Evolutionary conservation across 2,113 vertebrate genomes (phyloP).

Genomic region (Holacanthus passer): DNA sequence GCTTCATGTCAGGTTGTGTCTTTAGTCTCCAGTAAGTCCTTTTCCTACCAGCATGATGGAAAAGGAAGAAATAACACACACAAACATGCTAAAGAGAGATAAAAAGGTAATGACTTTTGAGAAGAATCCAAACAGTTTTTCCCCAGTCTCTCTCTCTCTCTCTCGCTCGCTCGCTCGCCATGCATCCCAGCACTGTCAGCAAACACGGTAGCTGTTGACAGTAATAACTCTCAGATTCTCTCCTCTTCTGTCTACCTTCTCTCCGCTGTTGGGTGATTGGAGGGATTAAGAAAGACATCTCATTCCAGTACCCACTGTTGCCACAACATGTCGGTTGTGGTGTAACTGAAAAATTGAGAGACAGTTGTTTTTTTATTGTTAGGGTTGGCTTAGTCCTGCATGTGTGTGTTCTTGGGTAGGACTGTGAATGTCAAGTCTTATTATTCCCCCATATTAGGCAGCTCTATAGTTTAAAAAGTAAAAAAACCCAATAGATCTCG

Average conservation of each 20-base stretch:
- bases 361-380: not conserved
- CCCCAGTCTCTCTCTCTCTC: not conserved
- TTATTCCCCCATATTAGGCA: not conserved
- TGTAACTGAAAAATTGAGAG: not conserved
- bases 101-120: not conserved
- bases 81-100: not conserved
- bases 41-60: not conserved
- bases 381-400: not conserved
- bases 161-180: conserved; percentile 7
- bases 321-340: conserved; percentile 17
- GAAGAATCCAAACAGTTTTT: not conserved
- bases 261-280: not conserved
- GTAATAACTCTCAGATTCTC: conserved; percentile 37
- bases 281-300: not conserved
- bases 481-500: not conserved
- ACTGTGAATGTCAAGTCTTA: not conserved
- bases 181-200: conserved; percentile 19
- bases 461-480: not conserved
- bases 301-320: not conserved
- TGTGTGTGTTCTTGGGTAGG: not conserved
- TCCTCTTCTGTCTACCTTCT: conserved; percentile 8
- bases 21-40: not conserved
- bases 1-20: not conserved
- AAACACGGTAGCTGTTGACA: conserved; percentile 45
- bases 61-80: not conserved